phyloP scores from a whole-genome alignment of 2,797 vertebrate species.

The Apogon hyalosoma region DNA sequence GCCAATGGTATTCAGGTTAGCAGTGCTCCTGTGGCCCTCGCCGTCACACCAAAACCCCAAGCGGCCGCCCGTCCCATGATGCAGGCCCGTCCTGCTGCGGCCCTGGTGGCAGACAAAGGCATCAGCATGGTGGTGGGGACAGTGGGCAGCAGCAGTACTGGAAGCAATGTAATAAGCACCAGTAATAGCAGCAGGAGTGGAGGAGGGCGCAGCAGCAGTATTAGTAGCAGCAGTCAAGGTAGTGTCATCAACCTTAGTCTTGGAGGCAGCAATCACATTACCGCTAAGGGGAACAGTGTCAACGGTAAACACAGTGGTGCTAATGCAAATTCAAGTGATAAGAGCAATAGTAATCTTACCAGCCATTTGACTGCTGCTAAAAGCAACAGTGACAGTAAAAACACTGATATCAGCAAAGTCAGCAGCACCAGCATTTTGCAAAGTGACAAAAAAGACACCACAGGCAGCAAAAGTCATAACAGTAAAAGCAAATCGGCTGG shows the following conservation, averaged over 20 bases:
- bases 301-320: slow-evolving; percentile 60
- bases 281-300: slow-evolving; percentile 61
- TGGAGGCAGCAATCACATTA: slow-evolving; percentile 70
- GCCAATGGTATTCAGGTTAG: slow-evolving; percentile 92
- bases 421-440: slow-evolving; percentile 36
- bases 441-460: slow-evolving; percentile 41
- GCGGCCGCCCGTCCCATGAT: slow-evolving; percentile 83
- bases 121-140: slow-evolving; percentile 82
- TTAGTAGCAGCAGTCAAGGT: slow-evolving; percentile 53
- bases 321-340: slow-evolving; percentile 48
- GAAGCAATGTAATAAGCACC: slow-evolving; percentile 77
- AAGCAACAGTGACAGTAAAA: slow-evolving; percentile 51
- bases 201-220: slow-evolving; percentile 57
- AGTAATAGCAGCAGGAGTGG: slow-evolving; percentile 77
- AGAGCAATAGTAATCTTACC: slow-evolving; percentile 43
- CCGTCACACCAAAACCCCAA: slow-evolving; percentile 89
- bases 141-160: slow-evolving; percentile 82
- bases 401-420: slow-evolving; percentile 53
- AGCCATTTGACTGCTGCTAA: slow-evolving; percentile 20
- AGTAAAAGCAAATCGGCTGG: slow-evolving; percentile 24
- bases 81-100: slow-evolving; percentile 84
- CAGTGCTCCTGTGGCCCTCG: slow-evolving; percentile 89
- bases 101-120: slow-evolving; percentile 85
- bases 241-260: slow-evolving; percentile 78
- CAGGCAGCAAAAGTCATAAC: slow-evolving; percentile 46